phyloP scores from a whole-genome alignment of 1,140 invertebrate genomes.

The Drosophila ananassae region DNA sequence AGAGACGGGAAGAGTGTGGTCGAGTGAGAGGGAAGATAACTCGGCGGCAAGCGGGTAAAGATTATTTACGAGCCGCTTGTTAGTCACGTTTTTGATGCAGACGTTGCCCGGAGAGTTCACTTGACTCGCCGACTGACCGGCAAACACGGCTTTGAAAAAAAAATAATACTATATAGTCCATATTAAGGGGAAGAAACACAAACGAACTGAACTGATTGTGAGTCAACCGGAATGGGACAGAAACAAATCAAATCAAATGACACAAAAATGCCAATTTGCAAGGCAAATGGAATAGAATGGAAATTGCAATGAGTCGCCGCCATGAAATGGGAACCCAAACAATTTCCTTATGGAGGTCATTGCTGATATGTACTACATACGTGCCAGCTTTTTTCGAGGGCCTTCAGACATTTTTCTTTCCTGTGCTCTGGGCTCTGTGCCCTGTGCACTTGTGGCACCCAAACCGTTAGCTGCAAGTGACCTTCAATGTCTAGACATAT shows the following conservation, averaged over 20 bases:
- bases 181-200: slow-evolving; percentile 2
- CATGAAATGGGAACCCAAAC: slow-evolving; percentile 33
- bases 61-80: slow-evolving; percentile 55
- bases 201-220: neutral
- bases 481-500: slow-evolving; percentile 77
- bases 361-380: slow-evolving; percentile 6
- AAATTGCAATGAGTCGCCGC: slow-evolving; percentile 16
- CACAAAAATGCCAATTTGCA: slow-evolving; percentile 57
- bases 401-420: neutral
- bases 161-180: slow-evolving; percentile 1
- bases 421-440: neutral
- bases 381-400: slow-evolving; percentile 1
- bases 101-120: slow-evolving; percentile 35
- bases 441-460: slow-evolving; percentile 12
- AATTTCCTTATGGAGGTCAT: slow-evolving; percentile 54
- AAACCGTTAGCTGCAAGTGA: slow-evolving; percentile 60
- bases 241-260: slow-evolving; percentile 55
- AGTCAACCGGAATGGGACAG: slow-evolving; percentile 21
- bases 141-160: slow-evolving; percentile 12
- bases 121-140: slow-evolving; percentile 10
- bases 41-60: slow-evolving; percentile 29
- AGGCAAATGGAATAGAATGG: slow-evolving; percentile 47
- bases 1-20: neutral
- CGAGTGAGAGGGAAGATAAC: slow-evolving; percentile 9
- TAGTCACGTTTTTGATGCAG: slow-evolving; percentile 63